Evolutionary conservation across 1,140 invertebrate species (phyloP), one percentile per base, ranked within the genome.

Genomic region (Caerostris darwini): DNA sequence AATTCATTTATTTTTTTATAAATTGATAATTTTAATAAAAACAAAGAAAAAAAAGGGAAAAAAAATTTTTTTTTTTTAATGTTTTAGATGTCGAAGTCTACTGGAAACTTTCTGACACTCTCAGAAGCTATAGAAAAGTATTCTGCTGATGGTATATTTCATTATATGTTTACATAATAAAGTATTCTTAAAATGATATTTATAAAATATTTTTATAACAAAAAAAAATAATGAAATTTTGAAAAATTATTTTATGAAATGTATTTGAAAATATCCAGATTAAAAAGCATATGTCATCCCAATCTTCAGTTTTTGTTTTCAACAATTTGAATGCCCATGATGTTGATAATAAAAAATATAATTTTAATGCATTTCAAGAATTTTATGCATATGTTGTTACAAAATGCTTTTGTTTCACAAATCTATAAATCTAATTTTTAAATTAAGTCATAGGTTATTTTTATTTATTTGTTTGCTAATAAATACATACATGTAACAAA

Each of bases 81-180:
- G 59, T 88, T 93, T 71, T 95, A 98, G 97, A 99, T 99, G 99
- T 99, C 99, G 0, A 99, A 99, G 96, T 99, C 98, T 0, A 99
- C 99, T 92, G 99, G 99, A 19, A 99, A 99, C 96, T 99, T 99
- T 96, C 96, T 99, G 83, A 99, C 99, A 0, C 96, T 99, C 1
- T 96, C 96, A 54, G 98, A 99, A 95, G 98, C 99, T 83, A 97
- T 99, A 53, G 96, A 98, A 58, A 99, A 98, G 95, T 99, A 99
- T 96, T 99, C 99, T 67, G 99, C 99, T 3, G 99, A 99, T 97
- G 99, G 99, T 96, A 95, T 19, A 34, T 50, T 81, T 53, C 54
- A 67, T 67, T 67, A n/a, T 67, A 14, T 14, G 3, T 10, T n/a
- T 7, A 14, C 64, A 12, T n/a, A 67, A 12, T 67, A 14, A 12